Percentiles rank a stretch among this genome's conserved stretches.
Evolutionary conservation across 35 echinoderm and acorn worm species (phyloP).

Genomic region (Heliocidaris tuberculata): DNA sequence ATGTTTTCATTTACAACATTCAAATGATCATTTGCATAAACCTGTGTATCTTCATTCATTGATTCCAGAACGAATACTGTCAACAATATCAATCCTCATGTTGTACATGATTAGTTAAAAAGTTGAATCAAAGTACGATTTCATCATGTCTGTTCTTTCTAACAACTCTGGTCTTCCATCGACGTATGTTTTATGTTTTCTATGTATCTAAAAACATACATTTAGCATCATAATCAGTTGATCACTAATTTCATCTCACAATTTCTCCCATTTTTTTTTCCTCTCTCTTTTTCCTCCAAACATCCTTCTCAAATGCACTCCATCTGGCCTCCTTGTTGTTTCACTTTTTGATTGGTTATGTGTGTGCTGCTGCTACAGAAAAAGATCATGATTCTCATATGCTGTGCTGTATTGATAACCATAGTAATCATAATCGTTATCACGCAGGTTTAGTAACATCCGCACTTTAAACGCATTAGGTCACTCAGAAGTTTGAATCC

Average conservation of each 20-base stretch:
- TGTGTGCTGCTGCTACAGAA: conserved; percentile 44
- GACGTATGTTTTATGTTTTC: neutral
- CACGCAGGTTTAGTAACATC: conserved; percentile 16
- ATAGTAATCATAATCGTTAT: conserved; percentile 64
- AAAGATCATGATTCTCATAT: conserved; percentile 73
- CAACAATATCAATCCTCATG: neutral
- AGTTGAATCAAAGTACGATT: neutral
- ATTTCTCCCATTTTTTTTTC: neutral
- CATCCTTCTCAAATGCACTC: too few relatives aligned
- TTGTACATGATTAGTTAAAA: neutral
- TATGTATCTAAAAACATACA: neutral
- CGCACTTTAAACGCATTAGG: neutral
- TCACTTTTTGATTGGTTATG: neutral
- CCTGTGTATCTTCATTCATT: too few relatives aligned
- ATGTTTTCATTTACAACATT: too few relatives aligned
- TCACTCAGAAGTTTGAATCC: neutral
- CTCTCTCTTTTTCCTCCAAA: neutral
- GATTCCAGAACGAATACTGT: neutral
- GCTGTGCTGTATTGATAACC: conserved; percentile 65
- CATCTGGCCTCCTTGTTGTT: neutral
- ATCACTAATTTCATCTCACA: conserved; percentile 8
- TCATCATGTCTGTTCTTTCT: neutral
- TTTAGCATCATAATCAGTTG: neutral
- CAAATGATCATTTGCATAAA: too few relatives aligned
- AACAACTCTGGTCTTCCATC: neutral